Evolutionary conservation across 2,113 vertebrate species (phyloP), one percentile per base, ranked within the genome.

Genomic region (Sceloporus tristichus): DNA sequence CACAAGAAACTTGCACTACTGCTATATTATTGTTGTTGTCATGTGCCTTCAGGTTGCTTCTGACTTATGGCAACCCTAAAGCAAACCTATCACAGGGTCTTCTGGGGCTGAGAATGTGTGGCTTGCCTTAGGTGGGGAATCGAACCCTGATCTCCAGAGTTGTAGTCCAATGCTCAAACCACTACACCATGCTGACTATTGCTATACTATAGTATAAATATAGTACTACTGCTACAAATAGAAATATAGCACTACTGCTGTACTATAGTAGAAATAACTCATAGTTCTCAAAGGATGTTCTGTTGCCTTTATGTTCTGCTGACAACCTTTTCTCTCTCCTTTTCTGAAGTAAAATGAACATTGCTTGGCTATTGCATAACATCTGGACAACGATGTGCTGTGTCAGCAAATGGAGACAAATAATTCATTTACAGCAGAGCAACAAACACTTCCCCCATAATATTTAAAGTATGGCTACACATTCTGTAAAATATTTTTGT

Each of bases 381-480:
- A 76, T 86, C 53, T 80, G 62, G 68, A 62, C 66, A 81, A 84
- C 2, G 59, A 84, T 48, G 4, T 75, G 0, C 2, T 59, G 48
- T 42, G 62, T 18, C 65, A 29, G 65, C 19, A 38, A 25, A 70
- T 29, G 5, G n/a, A 14, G 21, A 76, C 8, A 53, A 40, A 68
- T 42, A 54, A 14, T 66, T 29, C 9, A 16, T 34, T 5, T 56
- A 80, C 7, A 42, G 14, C n/a, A 87, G 66, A 88, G 48, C 81
- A 91, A 80, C 1, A 14, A 23, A 4, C 5, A 70, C 62, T 2
- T 90, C 19, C 66, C 16, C 80, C 88, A 62, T 80, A 38, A 86
- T 0, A 0, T 1, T 62, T n/a, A 74, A 14, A 18, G 65, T n/a
- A 5, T 0, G 0, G 0, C 10, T 14, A 68, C 34, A 68, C 0